Evolutionary conservation across 2,113 vertebrate genomes (phyloP).

Genomic region (Macrotus californicus): DNA sequence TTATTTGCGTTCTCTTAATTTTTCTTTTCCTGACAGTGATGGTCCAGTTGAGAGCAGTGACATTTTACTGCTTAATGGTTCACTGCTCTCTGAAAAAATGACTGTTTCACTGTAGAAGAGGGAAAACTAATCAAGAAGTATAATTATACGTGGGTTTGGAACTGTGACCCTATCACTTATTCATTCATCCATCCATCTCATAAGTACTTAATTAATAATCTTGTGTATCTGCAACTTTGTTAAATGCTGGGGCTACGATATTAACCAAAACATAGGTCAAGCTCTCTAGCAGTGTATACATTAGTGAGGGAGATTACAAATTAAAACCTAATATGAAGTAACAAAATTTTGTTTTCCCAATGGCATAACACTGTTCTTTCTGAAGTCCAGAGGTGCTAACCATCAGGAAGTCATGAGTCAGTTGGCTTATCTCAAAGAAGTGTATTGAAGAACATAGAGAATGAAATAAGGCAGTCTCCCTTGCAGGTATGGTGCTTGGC

Average conservation of each 20-base stretch:
- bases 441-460: background rate
- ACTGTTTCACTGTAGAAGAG: background rate
- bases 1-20: constrained; percentile 52
- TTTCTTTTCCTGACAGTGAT: background rate
- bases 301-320: background rate
- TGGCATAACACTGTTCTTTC: background rate
- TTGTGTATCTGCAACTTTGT: background rate
- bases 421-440: background rate
- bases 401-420: background rate
- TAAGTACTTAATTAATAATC: background rate
- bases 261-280: background rate
- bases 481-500: rapidly evolving
- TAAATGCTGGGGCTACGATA: background rate
- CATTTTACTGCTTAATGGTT: background rate
- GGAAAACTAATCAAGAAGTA: constrained; percentile 15
- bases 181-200: background rate
- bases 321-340: background rate
- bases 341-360: background rate
- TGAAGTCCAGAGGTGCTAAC: background rate
- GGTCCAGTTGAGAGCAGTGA: background rate
- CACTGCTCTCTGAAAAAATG: background rate
- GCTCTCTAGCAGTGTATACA: background rate
- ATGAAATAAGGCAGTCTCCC: background rate
- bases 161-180: background rate
- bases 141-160: background rate